A percentile compares a stretch with the other conserved stretches of the same genome.
Conservation (phyloP, 2,113 vertebrate genomes). For the Tetrax tetrax region DNA sequence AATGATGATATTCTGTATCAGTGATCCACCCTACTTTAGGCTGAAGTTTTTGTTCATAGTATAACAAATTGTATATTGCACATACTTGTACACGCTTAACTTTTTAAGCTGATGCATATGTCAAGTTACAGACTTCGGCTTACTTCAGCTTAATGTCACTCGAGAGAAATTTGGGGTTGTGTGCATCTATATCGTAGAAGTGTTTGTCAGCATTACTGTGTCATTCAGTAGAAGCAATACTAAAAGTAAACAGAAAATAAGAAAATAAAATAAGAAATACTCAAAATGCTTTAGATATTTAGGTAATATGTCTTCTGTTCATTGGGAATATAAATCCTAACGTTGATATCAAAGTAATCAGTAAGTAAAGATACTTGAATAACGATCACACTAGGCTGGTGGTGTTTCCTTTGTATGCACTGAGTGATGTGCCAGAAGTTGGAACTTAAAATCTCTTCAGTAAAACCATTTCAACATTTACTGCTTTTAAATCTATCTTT, state of each 20-base stretch:
- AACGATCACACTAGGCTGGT: neutral
- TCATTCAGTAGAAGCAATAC: neutral
- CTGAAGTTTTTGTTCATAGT: neutral
- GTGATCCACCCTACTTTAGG: neutral
- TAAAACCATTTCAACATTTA: neutral
- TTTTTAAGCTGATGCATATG: neutral
- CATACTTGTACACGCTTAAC: neutral
- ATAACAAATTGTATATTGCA: neutral
- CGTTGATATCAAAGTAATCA: neutral
- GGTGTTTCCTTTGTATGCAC: neutral
- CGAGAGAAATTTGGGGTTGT: neutral
- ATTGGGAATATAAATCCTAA: neutral
- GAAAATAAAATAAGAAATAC: neutral
- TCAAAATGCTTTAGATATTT: neutral
- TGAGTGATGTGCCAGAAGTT: neutral
- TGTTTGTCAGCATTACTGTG: neutral
- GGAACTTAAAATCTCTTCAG: neutral
- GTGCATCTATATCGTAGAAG: neutral
- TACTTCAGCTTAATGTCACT: neutral
- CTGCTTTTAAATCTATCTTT: neutral
- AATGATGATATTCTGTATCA: neutral
- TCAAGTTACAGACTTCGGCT: neutral
- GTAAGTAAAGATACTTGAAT: neutral
- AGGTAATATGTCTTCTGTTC: neutral
- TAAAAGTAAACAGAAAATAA: neutral